Base-by-base conservation (phyloP, 2,888 invertebrate genomes). In the Drosophila pullipes region DNA sequence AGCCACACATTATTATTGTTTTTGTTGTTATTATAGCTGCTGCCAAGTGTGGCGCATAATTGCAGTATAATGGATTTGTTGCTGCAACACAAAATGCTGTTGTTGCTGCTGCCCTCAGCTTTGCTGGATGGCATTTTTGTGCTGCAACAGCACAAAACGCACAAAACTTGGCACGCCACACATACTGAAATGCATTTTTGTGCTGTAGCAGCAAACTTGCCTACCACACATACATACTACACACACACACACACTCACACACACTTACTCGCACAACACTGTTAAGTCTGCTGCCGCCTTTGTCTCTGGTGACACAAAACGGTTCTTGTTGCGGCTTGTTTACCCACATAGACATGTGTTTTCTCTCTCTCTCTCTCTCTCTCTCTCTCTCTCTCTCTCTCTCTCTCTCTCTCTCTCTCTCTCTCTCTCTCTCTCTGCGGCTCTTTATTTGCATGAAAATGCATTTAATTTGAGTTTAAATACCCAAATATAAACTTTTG, bases 401-500 rank as follows among this genome's bases (percentile, higher is more conserved):
- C 28, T 16, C 16, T 11, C 18, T 4, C 37, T 49, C 28, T 13
- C 13, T 22, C 10, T 60, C 10, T 44, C 11, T 11, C 3, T 28
- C n/a, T 55, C 28, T 13, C n/a, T 53, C 22, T 9, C 31, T 11
- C 4, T 13, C 9, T 61, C 63, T 77, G 53, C 53, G 39, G 33
- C 61, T 61, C 79, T 90, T 83, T 89, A 89, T 90, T 85, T 89
- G 79, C 77, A 80, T 81, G 74, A 82, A 90, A 91, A 91, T 91
- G 92, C 89, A 92, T 91, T 92, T 92, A 91, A 92, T 91, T 92
- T 85, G 84, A 86, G 91, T 91, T 91, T 91, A 92, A 92, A 91
- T 91, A 85, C 90, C 84, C 86, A 85, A 90, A 87, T 90, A 89
- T 90, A 90, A 90, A 90, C 89, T 87, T 85, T 73, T 74, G 77